A percentile compares a stretch with the other conserved stretches of the same genome.
Evolutionary conservation across 2,797 vertebrate genomes (phyloP).

Genomic region (Brachymystax lenok): DNA sequence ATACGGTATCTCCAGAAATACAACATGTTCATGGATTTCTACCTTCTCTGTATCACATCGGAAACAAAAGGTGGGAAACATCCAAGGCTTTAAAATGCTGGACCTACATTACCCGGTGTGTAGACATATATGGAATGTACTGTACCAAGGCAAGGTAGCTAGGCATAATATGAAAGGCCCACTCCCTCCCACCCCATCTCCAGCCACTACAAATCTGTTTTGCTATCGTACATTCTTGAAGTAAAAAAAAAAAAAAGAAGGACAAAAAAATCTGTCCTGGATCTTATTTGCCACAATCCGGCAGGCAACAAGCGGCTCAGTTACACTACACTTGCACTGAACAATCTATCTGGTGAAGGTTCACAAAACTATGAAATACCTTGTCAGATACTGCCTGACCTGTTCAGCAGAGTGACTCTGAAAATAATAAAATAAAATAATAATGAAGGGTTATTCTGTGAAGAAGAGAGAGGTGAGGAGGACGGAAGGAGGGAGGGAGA

Average conservation of each 20-base stretch:
- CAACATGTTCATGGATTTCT: slow-evolving; percentile 15
- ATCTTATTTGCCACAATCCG: slow-evolving; percentile 92
- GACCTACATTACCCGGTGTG: slow-evolving; percentile 53
- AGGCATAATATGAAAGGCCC: slow-evolving; percentile 35
- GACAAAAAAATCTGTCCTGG: slow-evolving; percentile 58
- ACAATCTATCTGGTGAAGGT: slow-evolving; percentile 88
- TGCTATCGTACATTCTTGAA: slow-evolving; percentile 60
- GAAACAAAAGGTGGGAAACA: slow-evolving; percentile 9
- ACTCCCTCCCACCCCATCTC: slow-evolving; percentile 24
- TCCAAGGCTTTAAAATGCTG: slow-evolving; percentile 43
- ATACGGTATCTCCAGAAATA: slow-evolving; percentile 11
- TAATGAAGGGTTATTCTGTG: slow-evolving; percentile 46
- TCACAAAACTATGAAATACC: slow-evolving; percentile 86
- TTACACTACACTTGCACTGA: slow-evolving; percentile 84
- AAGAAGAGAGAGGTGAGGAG: slow-evolving; percentile 15
- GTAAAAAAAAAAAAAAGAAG: slow-evolving; percentile 26
- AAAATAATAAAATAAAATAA: slow-evolving; percentile 56
- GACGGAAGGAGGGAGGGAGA: background rate
- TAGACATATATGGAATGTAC: slow-evolving; percentile 63
- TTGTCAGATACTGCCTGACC: slow-evolving; percentile 83
- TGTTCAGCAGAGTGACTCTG: slow-evolving; percentile 70
- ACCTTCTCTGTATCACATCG: slow-evolving; percentile 18
- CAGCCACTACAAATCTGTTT: slow-evolving; percentile 65
- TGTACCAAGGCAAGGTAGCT: slow-evolving; percentile 17
- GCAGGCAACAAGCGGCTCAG: slow-evolving; percentile 86